Base-by-base conservation (phyloP, 2,888 invertebrate species). In the Thysanoteuthis rhombus region DNA sequence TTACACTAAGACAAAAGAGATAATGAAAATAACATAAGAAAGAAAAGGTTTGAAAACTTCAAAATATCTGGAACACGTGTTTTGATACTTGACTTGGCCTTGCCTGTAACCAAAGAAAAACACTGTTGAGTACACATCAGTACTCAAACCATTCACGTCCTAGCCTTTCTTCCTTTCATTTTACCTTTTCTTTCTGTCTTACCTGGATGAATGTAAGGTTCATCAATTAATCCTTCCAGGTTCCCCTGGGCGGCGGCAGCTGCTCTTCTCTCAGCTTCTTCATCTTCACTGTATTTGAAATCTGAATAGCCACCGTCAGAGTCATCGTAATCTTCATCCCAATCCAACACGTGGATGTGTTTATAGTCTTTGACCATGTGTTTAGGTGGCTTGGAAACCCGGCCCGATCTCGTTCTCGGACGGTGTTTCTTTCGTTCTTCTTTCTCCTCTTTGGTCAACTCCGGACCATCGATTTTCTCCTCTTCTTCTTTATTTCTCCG, bases 311-410 rank as follows among this genome's bases (percentile, higher is more conserved):
- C 98, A 32, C 97, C 97, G 96, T 98, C 98, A 25, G 97, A 97
- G 95, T 98, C 97, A 95, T 98, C 98, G 94, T 97, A 96, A 32
- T 97, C 97, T 94, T 97, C 97, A 95, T 97, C 97, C 95, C 97
- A 97, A 95, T 98, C 98, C 90, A 97, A 95, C 93, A 97, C 97
- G 95, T 97, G 97, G 93, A 98, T 97, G 94, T 97, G 97, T 95
- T 98, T 98, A 95, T 98, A 98, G 96, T 98, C 98, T 94, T 97
- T 97, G 38, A 98, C 97, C 97, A 98, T 98, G 95, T 98, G 98
- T 90, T 97, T 97, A 0, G 98, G 98, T 0, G 98, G 98, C 93
- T 98, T 97, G 1, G 98, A 98, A 47, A 98, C 97, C 93, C 98
- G 97, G 12, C 97, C 97, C 32, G 96, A 98, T 94, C 98, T 96